Evolutionary conservation across 2,113 vertebrate genomes (phyloP).

Genomic region (Romanogobio albipinnatus): DNA sequence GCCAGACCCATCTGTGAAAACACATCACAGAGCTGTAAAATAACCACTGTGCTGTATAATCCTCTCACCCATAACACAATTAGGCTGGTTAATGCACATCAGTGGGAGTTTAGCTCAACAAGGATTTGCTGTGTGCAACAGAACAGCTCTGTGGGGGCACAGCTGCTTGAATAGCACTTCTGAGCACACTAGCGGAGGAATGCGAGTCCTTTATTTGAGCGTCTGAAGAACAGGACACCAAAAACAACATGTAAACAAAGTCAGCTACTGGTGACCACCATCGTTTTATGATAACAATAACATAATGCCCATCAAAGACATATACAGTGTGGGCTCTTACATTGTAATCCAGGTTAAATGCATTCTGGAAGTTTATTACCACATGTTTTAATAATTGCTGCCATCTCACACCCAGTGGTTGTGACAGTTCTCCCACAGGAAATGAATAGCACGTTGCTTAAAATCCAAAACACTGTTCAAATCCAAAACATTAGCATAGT

Average conservation of each 20-base stretch:
- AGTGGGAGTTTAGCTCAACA: slow-evolving; percentile 61
- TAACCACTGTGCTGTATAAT: slow-evolving; percentile 29
- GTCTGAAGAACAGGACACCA: slow-evolving; percentile 37
- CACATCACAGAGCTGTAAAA: slow-evolving; percentile 4
- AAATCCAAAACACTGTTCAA: slow-evolving; percentile 14
- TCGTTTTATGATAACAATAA: background rate
- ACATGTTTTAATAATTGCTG: background rate
- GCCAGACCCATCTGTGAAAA: background rate
- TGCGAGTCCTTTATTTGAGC: slow-evolving; percentile 48
- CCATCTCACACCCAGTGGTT: background rate
- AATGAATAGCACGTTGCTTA: background rate
- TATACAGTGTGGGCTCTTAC: background rate
- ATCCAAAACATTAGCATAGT: background rate
- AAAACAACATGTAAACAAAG: slow-evolving; percentile 37
- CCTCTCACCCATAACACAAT: slow-evolving; percentile 45
- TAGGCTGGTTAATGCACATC: slow-evolving; percentile 44
- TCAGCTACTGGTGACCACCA: background rate
- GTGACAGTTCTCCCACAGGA: background rate
- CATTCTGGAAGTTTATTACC: background rate
- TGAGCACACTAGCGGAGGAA: slow-evolving; percentile 48
- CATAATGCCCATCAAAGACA: background rate
- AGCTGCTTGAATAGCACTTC: slow-evolving; percentile 49
- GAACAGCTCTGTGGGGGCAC: slow-evolving; percentile 53
- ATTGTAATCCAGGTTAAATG: background rate
- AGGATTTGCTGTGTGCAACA: slow-evolving; percentile 62